Conservation (phyloP, 2,113 vertebrate genomes). For the Euleptes europaea region DNA sequence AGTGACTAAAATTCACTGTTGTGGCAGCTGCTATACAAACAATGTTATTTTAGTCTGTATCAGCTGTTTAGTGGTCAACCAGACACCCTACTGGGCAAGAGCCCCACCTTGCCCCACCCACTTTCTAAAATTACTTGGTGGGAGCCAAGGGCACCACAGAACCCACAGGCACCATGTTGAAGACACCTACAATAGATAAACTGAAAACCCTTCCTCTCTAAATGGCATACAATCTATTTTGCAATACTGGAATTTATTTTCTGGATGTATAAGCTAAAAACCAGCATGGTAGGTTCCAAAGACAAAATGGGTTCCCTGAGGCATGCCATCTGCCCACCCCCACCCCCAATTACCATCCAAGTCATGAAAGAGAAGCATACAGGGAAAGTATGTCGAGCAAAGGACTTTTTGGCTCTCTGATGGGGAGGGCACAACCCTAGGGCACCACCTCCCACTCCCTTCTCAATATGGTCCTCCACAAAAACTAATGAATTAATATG, state of each 20-base stretch:
- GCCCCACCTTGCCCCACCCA: no score
- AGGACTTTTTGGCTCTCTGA: background rate
- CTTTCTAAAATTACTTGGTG: no score
- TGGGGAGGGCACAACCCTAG: background rate
- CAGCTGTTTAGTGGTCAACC: no score
- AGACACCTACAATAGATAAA: no score
- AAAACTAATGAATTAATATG: background rate
- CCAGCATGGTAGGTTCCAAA: background rate
- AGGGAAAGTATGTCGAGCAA: background rate
- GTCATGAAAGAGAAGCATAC: background rate
- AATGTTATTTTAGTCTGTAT: no score
- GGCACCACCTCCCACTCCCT: background rate
- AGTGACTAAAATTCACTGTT: no score
- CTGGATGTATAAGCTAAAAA: background rate
- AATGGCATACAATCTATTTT: background rate
- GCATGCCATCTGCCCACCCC: background rate
- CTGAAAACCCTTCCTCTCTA: background rate
- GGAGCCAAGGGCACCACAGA: no score
- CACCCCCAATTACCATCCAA: background rate
- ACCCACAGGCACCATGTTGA: no score
- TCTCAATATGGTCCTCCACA: background rate
- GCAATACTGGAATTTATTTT: background rate
- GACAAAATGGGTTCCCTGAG: background rate
- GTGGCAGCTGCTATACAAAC: no score
- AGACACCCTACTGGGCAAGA: no score